phyloP scores from a whole-genome alignment of 2,888 invertebrate species.

The Lamproptera curius region DNA sequence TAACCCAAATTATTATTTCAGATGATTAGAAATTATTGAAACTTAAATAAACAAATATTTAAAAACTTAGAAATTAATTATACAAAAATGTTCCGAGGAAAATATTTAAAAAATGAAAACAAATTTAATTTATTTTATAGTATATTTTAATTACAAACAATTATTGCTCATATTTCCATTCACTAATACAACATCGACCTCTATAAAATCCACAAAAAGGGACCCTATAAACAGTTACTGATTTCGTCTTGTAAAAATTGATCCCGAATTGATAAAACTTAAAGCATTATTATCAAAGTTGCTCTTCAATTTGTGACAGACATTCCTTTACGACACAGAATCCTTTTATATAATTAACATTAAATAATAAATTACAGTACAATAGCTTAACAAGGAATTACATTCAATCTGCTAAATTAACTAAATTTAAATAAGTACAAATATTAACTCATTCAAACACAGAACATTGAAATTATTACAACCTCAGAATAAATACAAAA shows the following conservation, averaged over 20 bases:
- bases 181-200: constrained; percentile 31
- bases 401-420: not conserved
- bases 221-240: constrained; percentile 27
- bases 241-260: constrained; percentile 22
- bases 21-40: too few relatives aligned
- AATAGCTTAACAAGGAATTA: not conserved
- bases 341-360: too few relatives aligned
- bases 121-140: constrained; percentile 6
- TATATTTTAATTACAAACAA: constrained; percentile 21
- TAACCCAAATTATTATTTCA: too few relatives aligned
- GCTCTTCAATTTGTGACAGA: not conserved
- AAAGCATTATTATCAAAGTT: not conserved
- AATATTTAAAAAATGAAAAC: constrained; percentile 10
- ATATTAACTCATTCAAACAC: too few relatives aligned
- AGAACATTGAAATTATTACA: too few relatives aligned
- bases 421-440: constrained; percentile 8
- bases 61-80: not conserved
- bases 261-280: constrained; percentile 20
- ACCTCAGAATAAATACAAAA: too few relatives aligned
- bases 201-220: constrained; percentile 36
- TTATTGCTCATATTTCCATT: constrained; percentile 28
- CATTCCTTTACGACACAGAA: not conserved
- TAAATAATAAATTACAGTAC: too few relatives aligned
- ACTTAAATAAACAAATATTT: not conserved
- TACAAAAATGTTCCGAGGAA: not conserved